phyloP scores from a whole-genome alignment of 2,113 vertebrate species.

The Osmerus eperlanus region DNA sequence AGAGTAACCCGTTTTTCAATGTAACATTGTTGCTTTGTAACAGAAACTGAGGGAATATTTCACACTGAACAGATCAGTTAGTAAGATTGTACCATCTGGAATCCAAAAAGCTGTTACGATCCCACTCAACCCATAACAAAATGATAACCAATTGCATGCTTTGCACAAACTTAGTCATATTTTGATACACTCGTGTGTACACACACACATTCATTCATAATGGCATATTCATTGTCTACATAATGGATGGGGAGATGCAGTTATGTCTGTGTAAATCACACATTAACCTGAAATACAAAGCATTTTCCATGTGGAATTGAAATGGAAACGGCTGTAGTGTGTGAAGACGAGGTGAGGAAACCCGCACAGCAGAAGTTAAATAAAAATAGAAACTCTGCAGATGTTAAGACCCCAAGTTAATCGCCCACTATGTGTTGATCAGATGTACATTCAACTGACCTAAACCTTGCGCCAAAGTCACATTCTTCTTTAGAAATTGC shows the following conservation, averaged over 20 bases:
- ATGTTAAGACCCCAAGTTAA: background rate
- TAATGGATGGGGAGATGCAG: constrained; percentile 27
- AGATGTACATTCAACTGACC: constrained; percentile 60
- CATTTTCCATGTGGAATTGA: constrained; percentile 19
- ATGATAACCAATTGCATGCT: constrained; percentile 49
- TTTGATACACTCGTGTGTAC: constrained; percentile 61
- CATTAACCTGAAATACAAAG: constrained; percentile 29
- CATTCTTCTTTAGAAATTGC: constrained; percentile 53
- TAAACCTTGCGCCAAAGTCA: constrained; percentile 34
- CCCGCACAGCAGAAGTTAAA: background rate
- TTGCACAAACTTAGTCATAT: constrained; percentile 35
- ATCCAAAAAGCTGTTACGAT: constrained; percentile 16
- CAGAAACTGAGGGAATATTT: constrained; percentile 18
- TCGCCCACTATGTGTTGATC: constrained; percentile 35
- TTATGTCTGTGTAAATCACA: constrained; percentile 15
- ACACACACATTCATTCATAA: constrained; percentile 65
- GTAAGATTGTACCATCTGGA: constrained; percentile 30
- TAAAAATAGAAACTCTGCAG: constrained; percentile 13
- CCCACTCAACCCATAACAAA: constrained; percentile 23
- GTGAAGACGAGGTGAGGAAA: constrained; percentile 4
- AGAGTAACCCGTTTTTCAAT: constrained; percentile 49
- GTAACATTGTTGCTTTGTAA: constrained; percentile 35
- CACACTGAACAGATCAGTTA: constrained; percentile 24
- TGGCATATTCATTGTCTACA: constrained; percentile 67
- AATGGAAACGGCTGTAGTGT: background rate